Base-by-base conservation (phyloP, 2,888 invertebrate species). In the Polyommatus iphigenia region DNA sequence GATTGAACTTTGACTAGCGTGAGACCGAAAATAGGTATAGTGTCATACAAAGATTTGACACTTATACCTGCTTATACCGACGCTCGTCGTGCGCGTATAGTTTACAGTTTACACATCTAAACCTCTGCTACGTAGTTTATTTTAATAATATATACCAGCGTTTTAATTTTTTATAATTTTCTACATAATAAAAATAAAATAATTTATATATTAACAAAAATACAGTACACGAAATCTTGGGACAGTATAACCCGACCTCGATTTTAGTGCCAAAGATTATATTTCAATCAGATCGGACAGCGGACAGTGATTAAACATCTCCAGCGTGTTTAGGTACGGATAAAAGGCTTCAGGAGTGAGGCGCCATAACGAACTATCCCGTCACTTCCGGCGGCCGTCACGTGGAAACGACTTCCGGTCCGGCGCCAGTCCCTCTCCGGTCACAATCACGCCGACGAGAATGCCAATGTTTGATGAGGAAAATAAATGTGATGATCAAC, bases 331-430 rank as follows among this genome's bases (percentile, higher is more conserved):
- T 59, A 78, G 62, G 77, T 67, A 57, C 50, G 29, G 76, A 79
- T 76, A 75, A 78, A 81, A 80, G 78, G 80, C 76, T 79, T 79
- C 79, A 76, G 67, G 77, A 71, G 71, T 77, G 84, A 87, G 85
- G 87, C 87, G 89, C 90, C 88, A 88, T 89, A 89, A 90, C 88
- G 89, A 90, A 90, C 89, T 91, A 91, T 92, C 92, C 89, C 86
- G 89, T 90, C 89, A 88, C 88, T 89, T 93, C 93, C 93, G 93
- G 90, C 90, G 91, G 89, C 90, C 92, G 91, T 92, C 92, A 91
- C 90, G 91, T 88, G 90, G 91, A 87, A 91, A 92, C 89, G 89
- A 91, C 92, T 92, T 94, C 93, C 93, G 92, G 88, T 83, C 83
- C 85, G 92, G 93, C 93, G 93, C 92, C 92, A 90, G 89, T 84